Percentiles rank a stretch among this genome's conserved stretches.
These are phyloP conservation scores for Drosophila nebulosa DNA, from an alignment of 1,140 invertebrate species.

Conservation along the genomic window DNA sequence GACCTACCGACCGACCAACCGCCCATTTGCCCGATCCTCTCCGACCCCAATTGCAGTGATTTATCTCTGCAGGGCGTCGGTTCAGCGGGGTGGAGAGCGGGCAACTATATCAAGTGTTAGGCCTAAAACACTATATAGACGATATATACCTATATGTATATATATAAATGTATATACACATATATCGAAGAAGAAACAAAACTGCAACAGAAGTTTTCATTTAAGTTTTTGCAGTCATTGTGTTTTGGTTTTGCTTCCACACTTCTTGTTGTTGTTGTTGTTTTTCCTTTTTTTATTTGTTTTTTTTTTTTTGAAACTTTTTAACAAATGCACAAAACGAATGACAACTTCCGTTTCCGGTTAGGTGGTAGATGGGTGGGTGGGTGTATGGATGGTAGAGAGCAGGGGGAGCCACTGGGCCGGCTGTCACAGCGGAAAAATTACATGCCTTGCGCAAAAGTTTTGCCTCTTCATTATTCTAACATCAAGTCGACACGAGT, in stretches of 20 bases:
- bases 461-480: constrained; percentile 80
- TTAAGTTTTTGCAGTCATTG: constrained; percentile 47
- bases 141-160: background rate
- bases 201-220: constrained; percentile 61
- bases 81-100: background rate
- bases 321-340: constrained; percentile 77
- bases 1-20: background rate
- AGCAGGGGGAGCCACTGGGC: constrained; percentile 12
- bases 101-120: constrained; percentile 21
- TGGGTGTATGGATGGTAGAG: background rate
- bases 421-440: constrained; percentile 77
- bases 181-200: constrained; percentile 17
- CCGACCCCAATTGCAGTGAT: constrained; percentile 43
- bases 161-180: background rate
- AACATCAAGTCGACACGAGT: constrained; percentile 79
- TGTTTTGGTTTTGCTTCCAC: constrained; percentile 16
- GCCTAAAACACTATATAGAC: constrained; percentile 16
- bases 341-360: constrained; percentile 76
- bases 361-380: background rate
- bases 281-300: background rate
- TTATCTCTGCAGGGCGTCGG: constrained; percentile 41
- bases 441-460: constrained; percentile 79
- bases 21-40: background rate
- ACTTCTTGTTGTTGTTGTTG: background rate
- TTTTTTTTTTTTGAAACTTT: constrained; percentile 61